Evolutionary conservation across 2,888 invertebrate genomes (phyloP).

Genomic region (Perdita meconis): DNA sequence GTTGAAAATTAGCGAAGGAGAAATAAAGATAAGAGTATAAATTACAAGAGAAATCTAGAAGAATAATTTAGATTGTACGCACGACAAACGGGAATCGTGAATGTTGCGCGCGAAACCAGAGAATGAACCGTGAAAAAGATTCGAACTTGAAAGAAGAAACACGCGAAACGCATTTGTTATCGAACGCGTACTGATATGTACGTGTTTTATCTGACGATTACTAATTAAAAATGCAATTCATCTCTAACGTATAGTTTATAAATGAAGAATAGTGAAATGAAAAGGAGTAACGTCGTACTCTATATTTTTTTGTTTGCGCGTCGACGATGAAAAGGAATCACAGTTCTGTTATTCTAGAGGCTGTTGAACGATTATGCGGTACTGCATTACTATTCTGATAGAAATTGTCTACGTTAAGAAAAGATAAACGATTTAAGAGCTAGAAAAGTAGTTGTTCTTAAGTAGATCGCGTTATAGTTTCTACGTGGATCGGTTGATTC

Average conservation of each 20-base stretch:
- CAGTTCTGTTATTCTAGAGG: not conserved
- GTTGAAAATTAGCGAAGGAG: too few species aligned
- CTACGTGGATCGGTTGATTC: not conserved
- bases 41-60: not conserved
- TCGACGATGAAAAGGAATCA: not conserved
- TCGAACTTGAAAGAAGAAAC: too few species aligned
- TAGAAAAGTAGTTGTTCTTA: not conserved
- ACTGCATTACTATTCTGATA: too few species aligned
- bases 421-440: not conserved
- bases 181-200: too few species aligned
- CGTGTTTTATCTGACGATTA: not conserved
- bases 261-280: not conserved
- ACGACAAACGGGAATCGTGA: too few species aligned
- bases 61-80: constrained; percentile 21
- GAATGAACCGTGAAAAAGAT: not conserved
- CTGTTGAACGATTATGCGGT: not conserved
- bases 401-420: too few species aligned
- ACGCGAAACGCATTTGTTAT: too few species aligned
- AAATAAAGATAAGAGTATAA: not conserved
- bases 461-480: not conserved
- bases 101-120: not conserved
- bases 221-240: constrained; percentile 1
- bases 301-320: not conserved
- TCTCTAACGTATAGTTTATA: not conserved
- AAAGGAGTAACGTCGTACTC: not conserved